Base-by-base conservation (phyloP, 2,888 invertebrate genomes). In the Ceratothoa steindachneri region DNA sequence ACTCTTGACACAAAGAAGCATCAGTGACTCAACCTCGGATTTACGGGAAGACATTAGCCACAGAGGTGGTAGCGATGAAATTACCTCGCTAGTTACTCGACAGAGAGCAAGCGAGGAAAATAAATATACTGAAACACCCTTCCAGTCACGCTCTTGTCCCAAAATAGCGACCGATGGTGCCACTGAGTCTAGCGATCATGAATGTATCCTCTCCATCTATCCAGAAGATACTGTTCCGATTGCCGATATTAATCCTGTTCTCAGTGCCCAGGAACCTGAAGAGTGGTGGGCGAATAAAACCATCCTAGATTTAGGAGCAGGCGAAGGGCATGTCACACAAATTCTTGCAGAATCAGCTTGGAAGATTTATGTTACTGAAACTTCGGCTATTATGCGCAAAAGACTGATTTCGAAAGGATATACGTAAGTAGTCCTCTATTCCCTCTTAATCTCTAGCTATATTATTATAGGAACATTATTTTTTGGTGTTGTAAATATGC, bases 291-390 rank as follows among this genome's bases (percentile, higher is more conserved):
- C 81, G 73, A 81, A 81, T 77, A 82, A 82, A 12, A 81, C 82
- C 71, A 73, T 87, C 68, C 87, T 97, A 67, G 97, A 97, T 86
- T 87, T 97, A 71, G 97, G 97, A 67, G 97, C 97, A 1, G 97
- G 97, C 0, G 97, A 98, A 86, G 98, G 98, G 0, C 91, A 92
- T 82, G 95, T 97, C 69, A 97, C 97, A 53, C 87, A 90, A 22
- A 88, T 90, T 75, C 89, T 97, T 85, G 89, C 72, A 1, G 64
- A 3, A 7, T 71, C 71, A 7, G 95, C 91, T 86, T 84, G 87
- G 3, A 86, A 88, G 71, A 89, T 92, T 64, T 93, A 91, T 85
- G 94, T 91, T 71, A 98, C 97, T 0, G 98, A 98, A 85, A 90
- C 95, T 80, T 97, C 97, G 0, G 87, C 88, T 71, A 89, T 92